Base-by-base conservation (phyloP, 1,140 invertebrate genomes). In the Cyclargus thomasi region DNA sequence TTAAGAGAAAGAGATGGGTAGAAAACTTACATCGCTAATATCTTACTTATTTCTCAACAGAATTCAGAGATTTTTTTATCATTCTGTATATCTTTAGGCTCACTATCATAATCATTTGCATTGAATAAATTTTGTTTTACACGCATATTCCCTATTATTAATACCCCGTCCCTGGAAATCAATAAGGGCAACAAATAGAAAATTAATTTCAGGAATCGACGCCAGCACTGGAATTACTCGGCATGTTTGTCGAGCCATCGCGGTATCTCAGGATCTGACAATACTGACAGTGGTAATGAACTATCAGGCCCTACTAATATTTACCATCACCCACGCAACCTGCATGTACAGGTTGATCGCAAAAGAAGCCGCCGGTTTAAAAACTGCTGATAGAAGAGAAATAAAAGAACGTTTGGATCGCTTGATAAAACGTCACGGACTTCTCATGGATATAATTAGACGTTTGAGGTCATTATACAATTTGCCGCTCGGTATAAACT, bases 141-240 rank as follows among this genome's bases (percentile, higher is more conserved):
- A n/a, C n/a, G n/a, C n/a, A n/a, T n/a, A n/a, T n/a, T n/a, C n/a
- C n/a, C n/a, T n/a, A n/a, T n/a, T n/a, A 35, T 35, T 35, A 35
- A 35, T 35, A 5, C 3, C 36, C 1, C 36, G 7, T 47, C 39
- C 10, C 0, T 47, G 14, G 39, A 47, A 47, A 47, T 47, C 39
- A 16, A 47, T 47, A 47, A 47, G 14, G 39, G 3, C 11, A 47
- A 14, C 14, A 14, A 2, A 3, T 47, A 11, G 14, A 47, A 47
- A 47, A 47, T 47, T 18, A 8, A 21, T 59, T 59, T 20, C 55
- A 59, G 55, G 55, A 20, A 59, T 59, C 17, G 55, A 59, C 55
- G 55, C 10, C 10, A 59, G 55, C 1, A 1, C 6, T 20, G 55
- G 18, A 59, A 20, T 59, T 20, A 20, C 10, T 11, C 55, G 55